Percentiles rank a stretch among this genome's conserved stretches.
Evolutionary conservation across 2,113 vertebrate genomes (phyloP).

Genomic region (Axis porcinus): DNA sequence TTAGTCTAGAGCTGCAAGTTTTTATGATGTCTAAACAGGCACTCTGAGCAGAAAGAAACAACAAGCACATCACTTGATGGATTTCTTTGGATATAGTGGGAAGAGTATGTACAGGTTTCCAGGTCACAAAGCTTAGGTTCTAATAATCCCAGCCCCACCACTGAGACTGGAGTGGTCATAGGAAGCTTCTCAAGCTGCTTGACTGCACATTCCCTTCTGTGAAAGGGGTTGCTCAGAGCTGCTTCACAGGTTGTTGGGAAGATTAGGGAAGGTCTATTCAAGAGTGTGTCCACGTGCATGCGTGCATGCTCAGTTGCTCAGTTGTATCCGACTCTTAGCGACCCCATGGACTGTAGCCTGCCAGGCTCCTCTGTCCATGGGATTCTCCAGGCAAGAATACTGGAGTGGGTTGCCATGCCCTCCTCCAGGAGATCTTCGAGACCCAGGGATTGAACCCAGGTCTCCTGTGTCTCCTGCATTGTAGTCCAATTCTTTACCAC

Average conservation of each 20-base stretch:
- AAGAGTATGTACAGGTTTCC: neutral
- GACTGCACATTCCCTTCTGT: neutral
- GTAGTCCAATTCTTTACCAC: neutral
- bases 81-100: neutral
- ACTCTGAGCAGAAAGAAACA: neutral
- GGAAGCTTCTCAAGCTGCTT: neutral
- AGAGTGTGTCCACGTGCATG: fast-evolving
- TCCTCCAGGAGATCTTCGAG: neutral
- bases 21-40: neutral
- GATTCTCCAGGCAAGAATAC: neutral
- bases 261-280: neutral
- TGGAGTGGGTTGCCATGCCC: neutral
- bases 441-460: fast-evolving
- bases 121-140: neutral
- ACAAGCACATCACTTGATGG: neutral
- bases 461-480: neutral
- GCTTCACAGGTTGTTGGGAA: neutral
- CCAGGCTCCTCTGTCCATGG: neutral
- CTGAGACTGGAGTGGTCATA: neutral
- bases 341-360: neutral
- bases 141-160: neutral
- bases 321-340: neutral
- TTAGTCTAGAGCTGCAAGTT: neutral
- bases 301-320: neutral
- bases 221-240: neutral